These are phyloP conservation scores for Dasyurus viverrinus DNA, from an alignment of 2,113 vertebrate genomes.

Conservation along the genomic window DNA sequence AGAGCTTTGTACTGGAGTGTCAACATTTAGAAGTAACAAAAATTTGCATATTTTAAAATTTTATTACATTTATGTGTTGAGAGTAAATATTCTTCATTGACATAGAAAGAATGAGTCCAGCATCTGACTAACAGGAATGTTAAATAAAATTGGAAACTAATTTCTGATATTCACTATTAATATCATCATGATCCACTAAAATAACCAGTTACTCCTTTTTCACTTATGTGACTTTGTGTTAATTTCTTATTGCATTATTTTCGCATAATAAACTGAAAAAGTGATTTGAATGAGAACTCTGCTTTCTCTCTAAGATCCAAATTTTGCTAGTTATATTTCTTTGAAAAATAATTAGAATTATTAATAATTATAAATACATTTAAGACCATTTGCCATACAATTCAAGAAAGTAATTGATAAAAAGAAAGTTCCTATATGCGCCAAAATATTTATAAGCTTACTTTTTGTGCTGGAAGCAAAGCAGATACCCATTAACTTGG, in stretches of 20 bases:
- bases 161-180: neutral
- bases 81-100: neutral
- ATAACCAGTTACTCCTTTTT: neutral
- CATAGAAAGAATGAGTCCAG: neutral
- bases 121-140: neutral
- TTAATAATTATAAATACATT: neutral
- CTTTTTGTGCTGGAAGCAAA: neutral
- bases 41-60: neutral
- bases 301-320: neutral
- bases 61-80: neutral
- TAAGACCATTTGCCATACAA: neutral
- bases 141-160: neutral
- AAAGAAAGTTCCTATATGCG: neutral
- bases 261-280: neutral
- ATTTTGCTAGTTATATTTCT: neutral
- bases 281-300: neutral
- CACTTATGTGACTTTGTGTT: neutral
- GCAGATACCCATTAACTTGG: neutral
- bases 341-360: neutral
- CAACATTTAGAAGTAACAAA: neutral
- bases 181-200: neutral
- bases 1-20: neutral
- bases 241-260: neutral
- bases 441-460: neutral
- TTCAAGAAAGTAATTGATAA: neutral